phyloP scores from a whole-genome alignment of 2,113 vertebrate genomes.

The Eleginops maclovinus region DNA sequence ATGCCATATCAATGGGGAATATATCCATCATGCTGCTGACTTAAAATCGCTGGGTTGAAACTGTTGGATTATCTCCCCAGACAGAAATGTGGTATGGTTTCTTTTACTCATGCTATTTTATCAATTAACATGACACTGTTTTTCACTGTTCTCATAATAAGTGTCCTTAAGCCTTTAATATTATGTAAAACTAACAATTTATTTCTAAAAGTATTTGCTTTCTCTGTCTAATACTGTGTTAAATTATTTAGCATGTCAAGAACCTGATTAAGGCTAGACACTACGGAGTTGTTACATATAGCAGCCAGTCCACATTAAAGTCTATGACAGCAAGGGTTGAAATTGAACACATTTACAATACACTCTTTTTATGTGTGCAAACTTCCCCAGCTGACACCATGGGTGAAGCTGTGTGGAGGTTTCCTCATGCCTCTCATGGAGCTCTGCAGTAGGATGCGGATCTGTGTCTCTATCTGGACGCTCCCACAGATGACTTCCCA shows the following conservation, averaged over 20 bases:
- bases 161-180: no score
- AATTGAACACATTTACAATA: not conserved
- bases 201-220: no score
- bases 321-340: not conserved
- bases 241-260: not conserved
- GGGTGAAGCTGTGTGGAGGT: constrained; percentile 64
- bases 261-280: not conserved
- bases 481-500: constrained; percentile 70
- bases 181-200: no score
- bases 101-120: not conserved
- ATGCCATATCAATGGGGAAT: not conserved
- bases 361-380: not conserved
- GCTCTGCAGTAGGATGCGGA: constrained; percentile 71
- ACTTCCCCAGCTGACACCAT: constrained; percentile 51
- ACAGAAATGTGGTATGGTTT: not conserved
- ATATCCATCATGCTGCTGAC: not conserved
- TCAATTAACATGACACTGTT: not conserved
- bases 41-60: not conserved
- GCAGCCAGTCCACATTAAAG: not conserved
- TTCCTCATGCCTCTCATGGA: constrained; percentile 33
- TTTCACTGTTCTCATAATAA: no score
- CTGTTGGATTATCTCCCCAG: no score
- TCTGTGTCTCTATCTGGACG: constrained; percentile 48
- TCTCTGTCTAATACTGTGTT: no score
- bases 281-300: not conserved